phyloP scores from a whole-genome alignment of 2,113 vertebrate genomes.

The Anser brachyrhynchus region DNA sequence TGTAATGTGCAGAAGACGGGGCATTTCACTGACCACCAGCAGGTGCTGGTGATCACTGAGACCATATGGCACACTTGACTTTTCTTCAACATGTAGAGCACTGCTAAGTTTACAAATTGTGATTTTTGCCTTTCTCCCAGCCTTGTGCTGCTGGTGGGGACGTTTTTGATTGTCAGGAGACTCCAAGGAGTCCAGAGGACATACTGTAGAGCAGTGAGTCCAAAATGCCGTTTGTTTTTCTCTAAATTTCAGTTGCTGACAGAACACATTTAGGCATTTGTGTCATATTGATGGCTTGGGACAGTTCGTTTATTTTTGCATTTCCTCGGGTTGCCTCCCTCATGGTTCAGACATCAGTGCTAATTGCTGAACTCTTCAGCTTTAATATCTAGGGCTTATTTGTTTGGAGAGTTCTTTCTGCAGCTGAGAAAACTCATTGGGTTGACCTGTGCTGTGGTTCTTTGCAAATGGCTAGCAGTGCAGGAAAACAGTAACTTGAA shows the following conservation, averaged over 20 bases:
- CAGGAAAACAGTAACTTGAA: neutral
- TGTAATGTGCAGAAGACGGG: neutral
- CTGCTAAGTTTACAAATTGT: neutral
- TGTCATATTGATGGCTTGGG: neutral
- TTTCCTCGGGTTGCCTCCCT: neutral
- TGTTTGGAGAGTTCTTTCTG: neutral
- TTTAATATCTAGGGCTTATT: neutral
- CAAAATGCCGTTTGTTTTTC: neutral
- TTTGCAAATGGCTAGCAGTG: neutral
- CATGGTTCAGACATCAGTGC: neutral
- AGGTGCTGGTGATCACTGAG: neutral
- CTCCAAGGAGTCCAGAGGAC: neutral
- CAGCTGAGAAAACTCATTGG: neutral
- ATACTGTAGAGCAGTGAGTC: neutral
- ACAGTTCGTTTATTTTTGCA: neutral
- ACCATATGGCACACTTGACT: fast-evolving
- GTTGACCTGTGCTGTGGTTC: neutral
- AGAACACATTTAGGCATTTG: neutral
- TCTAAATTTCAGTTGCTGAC: neutral
- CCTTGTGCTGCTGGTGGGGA: neutral
- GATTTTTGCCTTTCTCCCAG: neutral
- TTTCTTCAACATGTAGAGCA: neutral
- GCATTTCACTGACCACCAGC: neutral
- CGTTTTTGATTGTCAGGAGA: neutral
- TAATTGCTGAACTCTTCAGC: neutral